Evolutionary conservation across 1,140 invertebrate species (phyloP), one percentile per base, ranked within the genome.

Genomic region (Onthophagus taurus): DNA sequence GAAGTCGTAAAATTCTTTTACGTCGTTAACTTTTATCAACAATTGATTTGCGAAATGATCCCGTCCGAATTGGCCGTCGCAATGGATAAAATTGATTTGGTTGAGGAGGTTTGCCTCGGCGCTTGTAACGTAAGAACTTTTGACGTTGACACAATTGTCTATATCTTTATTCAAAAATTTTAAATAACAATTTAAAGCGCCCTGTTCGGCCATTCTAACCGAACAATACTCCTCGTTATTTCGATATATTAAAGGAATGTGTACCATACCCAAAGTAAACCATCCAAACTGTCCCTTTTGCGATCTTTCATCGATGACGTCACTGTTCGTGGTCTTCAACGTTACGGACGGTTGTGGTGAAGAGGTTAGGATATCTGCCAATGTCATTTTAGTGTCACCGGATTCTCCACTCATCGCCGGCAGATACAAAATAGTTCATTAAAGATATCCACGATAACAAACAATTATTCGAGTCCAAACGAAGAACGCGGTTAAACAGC

Each of bases 71-170:
- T 89, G 81, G 48, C 72, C 79, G 54, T 93, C 90, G 71, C 89
- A 93, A 60, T 96, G 93, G 63, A 83, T 84, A 23, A 77, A 70
- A 68, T 96, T 97, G 48, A 97, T 94, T 65, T 96, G 91, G 62
- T 91, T 93, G 16, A 96, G 74, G 9, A 96, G 70, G 47, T 85
- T 80, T 31, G 87, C 84, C 69, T 97, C 92, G 2, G 81, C 77
- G 48, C 89, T 84, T 5, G 89, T 95, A 42, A 95, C 90, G 63
- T 87, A 94, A 64, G 92, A 92, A 69, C 89, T 92, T 45, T 85
- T 77, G 34, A 96, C 89, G 61, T 84, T 87, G 1, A 87, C 90
- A 63, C 88, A 92, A 50, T 72, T 78, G 63, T 87, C 88, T 49
- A 91, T 83, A 55, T 89, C 86, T 34, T 82, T 77, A 63, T 88